Percentiles rank a stretch among this genome's conserved stretches.
phyloP scores from a whole-genome alignment of 2,888 invertebrate genomes.

The Synergus itoensis region DNA sequence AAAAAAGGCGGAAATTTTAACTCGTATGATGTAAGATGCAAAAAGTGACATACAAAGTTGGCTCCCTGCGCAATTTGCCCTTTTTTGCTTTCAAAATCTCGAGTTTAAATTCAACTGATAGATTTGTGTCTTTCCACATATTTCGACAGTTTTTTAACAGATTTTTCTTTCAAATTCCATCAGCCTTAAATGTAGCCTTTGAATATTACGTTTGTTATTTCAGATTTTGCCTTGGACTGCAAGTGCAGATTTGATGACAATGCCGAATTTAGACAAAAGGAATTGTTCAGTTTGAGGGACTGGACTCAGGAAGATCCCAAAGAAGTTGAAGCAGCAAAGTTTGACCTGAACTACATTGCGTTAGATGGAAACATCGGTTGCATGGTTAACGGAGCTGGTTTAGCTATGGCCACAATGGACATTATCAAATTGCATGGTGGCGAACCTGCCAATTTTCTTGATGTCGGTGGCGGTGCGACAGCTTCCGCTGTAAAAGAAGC shows the following conservation, averaged over 20 bases:
- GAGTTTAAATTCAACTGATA: no score
- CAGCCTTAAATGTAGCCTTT: background rate
- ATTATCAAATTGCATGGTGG: slow-evolving; percentile 98
- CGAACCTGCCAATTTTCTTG: slow-evolving; percentile 96
- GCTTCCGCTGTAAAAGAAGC: slow-evolving; percentile 95
- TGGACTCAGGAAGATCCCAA: slow-evolving; percentile 95
- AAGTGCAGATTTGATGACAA: slow-evolving; percentile 98
- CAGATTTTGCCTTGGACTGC: slow-evolving; percentile 95
- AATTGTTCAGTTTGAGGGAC: slow-evolving; percentile 90
- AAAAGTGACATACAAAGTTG: no score
- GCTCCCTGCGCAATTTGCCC: no score
- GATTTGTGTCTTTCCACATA: no score
- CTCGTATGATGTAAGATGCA: no score
- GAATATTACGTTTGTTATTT: slow-evolving; percentile 52
- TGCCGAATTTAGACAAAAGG: slow-evolving; percentile 94
- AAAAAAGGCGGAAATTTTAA: no score
- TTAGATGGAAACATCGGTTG: slow-evolving; percentile 96
- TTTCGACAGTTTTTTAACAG: no score
- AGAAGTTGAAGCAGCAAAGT: slow-evolving; percentile 94
- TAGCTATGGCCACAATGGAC: slow-evolving; percentile 99
- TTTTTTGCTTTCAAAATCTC: no score
- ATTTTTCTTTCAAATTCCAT: background rate
- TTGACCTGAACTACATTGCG: slow-evolving; percentile 95
- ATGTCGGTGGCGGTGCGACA: slow-evolving; percentile 97
- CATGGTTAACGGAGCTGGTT: slow-evolving; percentile 97